Base-by-base conservation (phyloP, 2,797 vertebrate genomes). In the Sebastes kiyomatsui region DNA sequence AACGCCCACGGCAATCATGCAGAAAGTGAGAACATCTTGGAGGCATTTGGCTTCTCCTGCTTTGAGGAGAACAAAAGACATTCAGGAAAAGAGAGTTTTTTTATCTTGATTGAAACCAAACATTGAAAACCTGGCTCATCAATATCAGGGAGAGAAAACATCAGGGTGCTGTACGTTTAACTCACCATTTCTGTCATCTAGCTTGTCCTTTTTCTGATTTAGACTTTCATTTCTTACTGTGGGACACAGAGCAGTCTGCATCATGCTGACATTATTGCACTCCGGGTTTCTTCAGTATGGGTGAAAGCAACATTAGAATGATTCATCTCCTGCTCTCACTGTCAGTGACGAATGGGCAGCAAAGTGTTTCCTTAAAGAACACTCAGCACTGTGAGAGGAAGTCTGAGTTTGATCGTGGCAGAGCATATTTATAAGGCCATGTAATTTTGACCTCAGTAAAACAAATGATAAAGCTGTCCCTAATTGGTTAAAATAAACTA, bases 251-350 rank as follows among this genome's bases (percentile, higher is more conserved):
- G 55, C 52, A 35, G 66, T 81, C 79, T 87, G 81, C 82, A 82
- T 84, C 87, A 69, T 14, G 12, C 60, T 77, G 84, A 84, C 82
- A 77, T 90, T 87, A 87, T 77, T 90, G 82, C 89, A 74, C 86
- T 81, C 35, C 73, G 49, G 82, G 30, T 87, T 85, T 82, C 82
- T 84, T 88, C 81, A 77, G 81, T 71, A 71, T 81, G 84, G 80
- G 54, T 70, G 82, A 87, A 78, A 87, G 90, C 81, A 83, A 69
- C 89, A 88, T 86, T 84, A 82, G 69, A 85, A 81, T 90, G 90
- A 93, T 92, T 90, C 91, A 92, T 92, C 80, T 78, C 28, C 81
- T 71, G 55, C 91, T 88, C 87, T 75, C 54, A 22, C 76, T 82
- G 84, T 83, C 86, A 82, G 75, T 88, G 89, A 92, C 67, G 56